Conservation (phyloP, 2,113 vertebrate genomes). For the Brachypteracias leptosomus region DNA sequence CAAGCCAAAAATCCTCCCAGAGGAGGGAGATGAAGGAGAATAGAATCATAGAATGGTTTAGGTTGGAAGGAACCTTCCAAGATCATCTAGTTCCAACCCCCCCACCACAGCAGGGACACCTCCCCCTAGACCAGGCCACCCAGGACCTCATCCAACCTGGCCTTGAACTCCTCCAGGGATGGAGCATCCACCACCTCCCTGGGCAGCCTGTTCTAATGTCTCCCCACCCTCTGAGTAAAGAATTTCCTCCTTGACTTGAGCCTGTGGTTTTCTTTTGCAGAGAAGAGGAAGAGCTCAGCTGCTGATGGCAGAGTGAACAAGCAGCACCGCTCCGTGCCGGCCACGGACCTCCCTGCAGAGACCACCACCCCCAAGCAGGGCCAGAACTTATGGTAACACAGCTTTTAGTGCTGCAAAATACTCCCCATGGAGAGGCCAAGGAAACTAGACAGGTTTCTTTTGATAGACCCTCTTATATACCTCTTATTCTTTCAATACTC, state of each 20-base stretch:
- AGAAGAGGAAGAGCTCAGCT: constrained; percentile 72
- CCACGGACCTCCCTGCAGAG: constrained; percentile 79
- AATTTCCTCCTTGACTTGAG: too few species aligned
- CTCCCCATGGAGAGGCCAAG: neutral
- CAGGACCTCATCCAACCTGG: too few species aligned
- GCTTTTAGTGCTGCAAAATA: neutral
- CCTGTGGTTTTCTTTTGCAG: constrained; percentile 58
- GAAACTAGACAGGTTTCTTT: neutral
- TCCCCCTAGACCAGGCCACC: too few species aligned
- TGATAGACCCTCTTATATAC: neutral
- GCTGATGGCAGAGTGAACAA: constrained; percentile 73
- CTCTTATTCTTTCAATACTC: neutral
- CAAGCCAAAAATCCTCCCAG: neutral
- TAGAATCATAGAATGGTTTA: too few species aligned
- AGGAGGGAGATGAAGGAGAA: neutral
- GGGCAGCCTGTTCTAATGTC: too few species aligned
- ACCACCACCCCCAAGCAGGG: constrained; percentile 92
- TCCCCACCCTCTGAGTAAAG: too few species aligned
- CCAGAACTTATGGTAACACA: constrained; percentile 91
- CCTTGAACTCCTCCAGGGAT: too few species aligned
- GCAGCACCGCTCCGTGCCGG: constrained; percentile 66
- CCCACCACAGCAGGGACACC: too few species aligned
- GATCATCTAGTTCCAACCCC: too few species aligned
- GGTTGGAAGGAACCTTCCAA: too few species aligned
- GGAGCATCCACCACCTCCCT: too few species aligned